Conservation (phyloP, 2,797 vertebrate species). For the Fistularia commersonii region DNA sequence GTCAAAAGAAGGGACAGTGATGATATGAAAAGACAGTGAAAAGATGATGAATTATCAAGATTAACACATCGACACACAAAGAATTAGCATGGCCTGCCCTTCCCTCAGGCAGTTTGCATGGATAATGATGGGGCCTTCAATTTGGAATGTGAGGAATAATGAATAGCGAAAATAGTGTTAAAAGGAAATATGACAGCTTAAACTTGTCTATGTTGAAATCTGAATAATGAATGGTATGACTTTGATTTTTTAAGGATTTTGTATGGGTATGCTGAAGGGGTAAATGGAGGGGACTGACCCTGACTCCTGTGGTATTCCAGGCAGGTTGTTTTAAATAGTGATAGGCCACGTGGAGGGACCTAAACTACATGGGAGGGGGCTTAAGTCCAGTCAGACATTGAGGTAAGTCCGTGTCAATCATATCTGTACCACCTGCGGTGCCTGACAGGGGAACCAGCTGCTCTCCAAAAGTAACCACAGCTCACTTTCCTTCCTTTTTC, state of each 20-base stretch:
- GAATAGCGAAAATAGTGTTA: constrained; percentile 8
- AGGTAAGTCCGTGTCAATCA: constrained; percentile 52
- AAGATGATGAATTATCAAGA: constrained; percentile 17
- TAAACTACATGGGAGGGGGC: constrained; percentile 14
- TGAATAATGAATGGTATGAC: constrained; percentile 19
- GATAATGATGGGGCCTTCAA: constrained; percentile 29
- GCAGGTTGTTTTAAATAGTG: constrained; percentile 37
- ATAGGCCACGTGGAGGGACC: constrained; percentile 32
- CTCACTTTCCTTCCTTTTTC: constrained; percentile 42
- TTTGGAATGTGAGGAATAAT: constrained; percentile 16
- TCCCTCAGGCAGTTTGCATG: constrained; percentile 64
- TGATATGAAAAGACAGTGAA: constrained; percentile 26
- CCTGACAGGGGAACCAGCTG: constrained; percentile 31
- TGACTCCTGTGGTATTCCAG: constrained; percentile 23
- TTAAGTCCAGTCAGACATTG: constrained; percentile 7
- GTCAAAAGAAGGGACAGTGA: background rate
- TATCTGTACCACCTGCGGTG: constrained; percentile 28
- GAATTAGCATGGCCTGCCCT: constrained; percentile 74
- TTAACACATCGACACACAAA: constrained; percentile 46
- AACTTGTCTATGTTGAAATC: background rate
- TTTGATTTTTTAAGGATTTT: constrained; percentile 17
- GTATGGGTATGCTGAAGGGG: constrained; percentile 20
- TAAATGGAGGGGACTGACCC: constrained; percentile 6
- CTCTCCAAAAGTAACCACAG: constrained; percentile 22
- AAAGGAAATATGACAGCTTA: constrained; percentile 9